Base-by-base conservation (phyloP, 2,888 invertebrate species). In the Arrhopalites spinosus region DNA sequence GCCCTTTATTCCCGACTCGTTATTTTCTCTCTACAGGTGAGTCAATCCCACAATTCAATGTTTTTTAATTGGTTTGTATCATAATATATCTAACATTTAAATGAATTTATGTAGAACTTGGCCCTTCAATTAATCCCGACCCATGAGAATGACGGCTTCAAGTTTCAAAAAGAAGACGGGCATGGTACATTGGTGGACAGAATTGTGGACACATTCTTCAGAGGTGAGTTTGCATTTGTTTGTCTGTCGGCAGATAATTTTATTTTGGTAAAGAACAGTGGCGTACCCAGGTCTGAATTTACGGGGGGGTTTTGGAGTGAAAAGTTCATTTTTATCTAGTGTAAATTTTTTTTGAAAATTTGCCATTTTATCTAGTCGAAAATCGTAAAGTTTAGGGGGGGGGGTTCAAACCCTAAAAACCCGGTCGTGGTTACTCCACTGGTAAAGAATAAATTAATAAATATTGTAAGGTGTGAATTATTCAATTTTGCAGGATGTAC, bases 401-500 rank as follows among this genome's bases (percentile, higher is more conserved):
- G n/a, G n/a, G n/a, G n/a, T n/a, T n/a, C n/a, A n/a, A n/a, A n/a
- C n/a, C n/a, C n/a, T n/a, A n/a, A n/a, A n/a, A n/a, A n/a, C n/a
- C n/a, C n/a, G n/a, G n/a, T n/a, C n/a, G n/a, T n/a, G n/a, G n/a
- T n/a, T n/a, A n/a, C n/a, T n/a, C n/a, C n/a, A n/a, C n/a, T n/a
- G n/a, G n/a, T n/a, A n/a, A 36, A 29, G 56, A 47, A 50, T 50
- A 2, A 8, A 68, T 47, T 2, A 68, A 29, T 8, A 47, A 8
- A 3, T 50, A 15, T 11, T 50, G 7, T 15, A 11, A 50, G 15
- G 45, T 45, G 8, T 45, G 8, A 45, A 45, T 13, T 25, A 47
- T 47, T 2, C 79, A 71, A 75, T 17, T 8, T 84, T 13, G 77
- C 85, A 63, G 98, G 98, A 47, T 88, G 98, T 77, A 88, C 91